phyloP scores from a whole-genome alignment of 2,888 invertebrate genomes.

The Iselma pallidipennis region DNA sequence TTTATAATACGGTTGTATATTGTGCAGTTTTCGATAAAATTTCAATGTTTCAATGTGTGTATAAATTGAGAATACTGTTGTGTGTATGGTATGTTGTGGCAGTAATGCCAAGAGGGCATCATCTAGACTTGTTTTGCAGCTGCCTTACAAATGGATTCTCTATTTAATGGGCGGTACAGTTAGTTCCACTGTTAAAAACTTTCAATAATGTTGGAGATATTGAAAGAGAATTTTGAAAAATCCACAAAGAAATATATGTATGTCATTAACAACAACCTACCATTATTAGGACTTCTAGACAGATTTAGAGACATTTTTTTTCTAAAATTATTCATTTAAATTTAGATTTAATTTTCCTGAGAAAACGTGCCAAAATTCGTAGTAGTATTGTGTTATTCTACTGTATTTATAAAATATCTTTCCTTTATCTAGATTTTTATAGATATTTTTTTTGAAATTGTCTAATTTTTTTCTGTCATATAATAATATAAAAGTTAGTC shows the following conservation, averaged over 20 bases:
- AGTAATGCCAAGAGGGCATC: neutral
- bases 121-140: slow-evolving; percentile 1
- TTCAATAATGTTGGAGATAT: neutral
- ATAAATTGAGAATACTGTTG: neutral
- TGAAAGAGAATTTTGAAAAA: neutral
- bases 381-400: neutral
- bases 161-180: neutral
- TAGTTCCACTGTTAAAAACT: neutral
- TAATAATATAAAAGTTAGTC: neutral
- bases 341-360: neutral
- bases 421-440: too few relatives aligned
- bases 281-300: neutral
- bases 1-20: neutral
- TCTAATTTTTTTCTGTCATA: neutral
- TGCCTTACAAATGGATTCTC: slow-evolving; percentile 1
- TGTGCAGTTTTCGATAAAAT: neutral
- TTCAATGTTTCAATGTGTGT: too few relatives aligned
- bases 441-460: neutral
- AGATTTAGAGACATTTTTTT: neutral
- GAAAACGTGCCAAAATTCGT: neutral
- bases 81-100: neutral
- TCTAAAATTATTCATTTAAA: neutral
- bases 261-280: too few relatives aligned
- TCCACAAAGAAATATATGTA: too few relatives aligned
- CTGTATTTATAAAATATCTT: neutral